Percentiles rank a stretch among this genome's conserved stretches.
phyloP scores from a whole-genome alignment of 2,888 invertebrate genomes.

The Tupiocoris notatus region DNA sequence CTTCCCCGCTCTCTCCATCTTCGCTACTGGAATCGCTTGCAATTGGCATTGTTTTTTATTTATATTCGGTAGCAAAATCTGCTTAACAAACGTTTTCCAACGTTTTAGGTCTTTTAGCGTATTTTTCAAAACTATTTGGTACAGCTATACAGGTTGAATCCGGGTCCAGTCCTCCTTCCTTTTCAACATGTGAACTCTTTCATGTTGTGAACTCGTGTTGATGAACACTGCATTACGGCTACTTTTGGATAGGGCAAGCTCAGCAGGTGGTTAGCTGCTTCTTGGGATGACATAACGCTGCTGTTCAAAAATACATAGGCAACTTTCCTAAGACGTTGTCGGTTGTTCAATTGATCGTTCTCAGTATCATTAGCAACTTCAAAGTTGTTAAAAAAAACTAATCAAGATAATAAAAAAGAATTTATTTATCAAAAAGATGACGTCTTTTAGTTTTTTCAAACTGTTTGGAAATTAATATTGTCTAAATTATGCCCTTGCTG shows the following conservation, averaged over 20 bases:
- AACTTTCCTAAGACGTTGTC: slow-evolving; percentile 47
- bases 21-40: no score
- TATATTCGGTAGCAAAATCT: background rate
- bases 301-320: slow-evolving; percentile 48
- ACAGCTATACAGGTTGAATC: background rate
- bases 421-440: no score
- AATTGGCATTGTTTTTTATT: background rate
- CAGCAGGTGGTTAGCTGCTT: slow-evolving; percentile 48
- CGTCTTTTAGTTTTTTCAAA: no score
- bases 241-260: slow-evolving; percentile 38
- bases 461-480: no score
- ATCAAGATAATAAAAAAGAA: no score
- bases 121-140: slow-evolving; percentile 49
- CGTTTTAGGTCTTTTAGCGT: slow-evolving; percentile 48
- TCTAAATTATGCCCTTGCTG: no score
- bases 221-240: slow-evolving; percentile 41
- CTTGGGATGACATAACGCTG: slow-evolving; percentile 50
- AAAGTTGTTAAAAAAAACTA: slow-evolving; percentile 47
- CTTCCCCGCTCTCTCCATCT: no score
- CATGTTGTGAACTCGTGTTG: slow-evolving; percentile 47
- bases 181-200: slow-evolving; percentile 51
- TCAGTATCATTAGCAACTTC: slow-evolving; percentile 46
- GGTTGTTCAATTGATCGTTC: slow-evolving; percentile 49
- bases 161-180: slow-evolving; percentile 3
- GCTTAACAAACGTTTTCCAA: slow-evolving; percentile 47